These are phyloP conservation scores for Dioctria rufipes DNA, from an alignment of 2,888 invertebrate species.

Conservation along the genomic window DNA sequence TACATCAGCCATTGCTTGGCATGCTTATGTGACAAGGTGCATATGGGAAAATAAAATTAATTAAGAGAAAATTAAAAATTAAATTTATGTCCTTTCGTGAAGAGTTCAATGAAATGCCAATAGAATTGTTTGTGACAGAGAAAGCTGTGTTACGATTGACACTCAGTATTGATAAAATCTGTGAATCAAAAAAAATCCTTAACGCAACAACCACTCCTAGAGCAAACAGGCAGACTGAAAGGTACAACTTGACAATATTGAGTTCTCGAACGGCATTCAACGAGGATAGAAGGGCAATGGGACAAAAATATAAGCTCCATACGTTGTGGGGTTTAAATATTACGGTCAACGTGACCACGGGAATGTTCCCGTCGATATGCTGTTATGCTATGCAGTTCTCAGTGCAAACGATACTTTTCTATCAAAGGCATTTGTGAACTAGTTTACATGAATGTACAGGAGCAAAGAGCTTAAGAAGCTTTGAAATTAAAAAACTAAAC, in stretches of 20 bases:
- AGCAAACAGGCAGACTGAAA: not conserved
- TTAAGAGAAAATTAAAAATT: too few relatives aligned
- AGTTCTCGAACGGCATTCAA: not conserved
- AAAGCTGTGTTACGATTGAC: not conserved
- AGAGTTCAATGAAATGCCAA: not conserved
- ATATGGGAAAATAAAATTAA: too few relatives aligned
- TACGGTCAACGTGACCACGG: not conserved
- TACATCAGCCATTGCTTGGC: too few relatives aligned
- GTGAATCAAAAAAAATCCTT: not conserved
- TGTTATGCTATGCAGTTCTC: not conserved
- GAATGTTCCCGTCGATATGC: not conserved
- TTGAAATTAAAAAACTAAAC: too few relatives aligned
- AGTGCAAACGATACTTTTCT: not conserved
- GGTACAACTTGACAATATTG: slow-evolving; percentile 1
- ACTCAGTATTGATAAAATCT: not conserved
- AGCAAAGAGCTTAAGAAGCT: too few relatives aligned
- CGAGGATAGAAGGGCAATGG: not conserved
- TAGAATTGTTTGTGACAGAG: slow-evolving; percentile 16
- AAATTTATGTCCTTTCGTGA: not conserved
- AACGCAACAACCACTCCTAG: not conserved
- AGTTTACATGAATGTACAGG: too few relatives aligned
- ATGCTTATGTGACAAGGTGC: too few relatives aligned
- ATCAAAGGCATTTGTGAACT: too few relatives aligned
- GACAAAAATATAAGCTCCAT: not conserved
- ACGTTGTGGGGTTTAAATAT: not conserved